Conservation (phyloP, 1,140 invertebrate species). For the Battus philenor region DNA sequence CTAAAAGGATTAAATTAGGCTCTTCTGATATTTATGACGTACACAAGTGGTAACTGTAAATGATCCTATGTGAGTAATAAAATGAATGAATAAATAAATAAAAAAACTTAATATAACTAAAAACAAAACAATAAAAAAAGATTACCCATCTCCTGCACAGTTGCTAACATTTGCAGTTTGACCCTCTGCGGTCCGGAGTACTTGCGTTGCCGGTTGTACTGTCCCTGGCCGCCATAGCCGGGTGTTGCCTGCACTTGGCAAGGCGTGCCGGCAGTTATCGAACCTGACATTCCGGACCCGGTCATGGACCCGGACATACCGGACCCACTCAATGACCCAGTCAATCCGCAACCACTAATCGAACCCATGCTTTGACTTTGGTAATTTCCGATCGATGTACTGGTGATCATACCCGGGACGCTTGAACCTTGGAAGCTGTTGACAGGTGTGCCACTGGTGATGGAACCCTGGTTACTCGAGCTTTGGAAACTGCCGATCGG, state of each 20-base stretch:
- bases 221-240: constrained; percentile 22
- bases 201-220: constrained; percentile 57
- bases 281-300: constrained; percentile 25
- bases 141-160: constrained; percentile 75
- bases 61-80: too few relatives aligned
- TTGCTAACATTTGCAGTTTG: constrained; percentile 68
- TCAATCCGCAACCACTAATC: constrained; percentile 1
- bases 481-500: constrained; percentile 7
- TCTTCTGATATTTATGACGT: too few relatives aligned
- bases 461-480: constrained; percentile 13
- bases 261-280: constrained; percentile 47
- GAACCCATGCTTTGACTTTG: constrained; percentile 20
- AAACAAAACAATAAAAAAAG: constrained; percentile 33
- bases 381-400: constrained; percentile 16
- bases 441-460: constrained; percentile 17
- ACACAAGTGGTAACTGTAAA: too few relatives aligned
- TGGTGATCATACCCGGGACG: constrained; percentile 13
- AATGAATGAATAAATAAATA: too few relatives aligned
- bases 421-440: constrained; percentile 3
- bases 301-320: not conserved
- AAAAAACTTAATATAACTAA: constrained; percentile 22
- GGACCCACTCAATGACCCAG: not conserved
- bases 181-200: constrained; percentile 68
- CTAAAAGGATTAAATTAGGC: too few relatives aligned
- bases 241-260: constrained; percentile 6